Percentiles rank a stretch among this genome's conserved stretches.
Evolutionary conservation across 2,113 vertebrate genomes (phyloP).

Genomic region (Notothenia rossii): DNA sequence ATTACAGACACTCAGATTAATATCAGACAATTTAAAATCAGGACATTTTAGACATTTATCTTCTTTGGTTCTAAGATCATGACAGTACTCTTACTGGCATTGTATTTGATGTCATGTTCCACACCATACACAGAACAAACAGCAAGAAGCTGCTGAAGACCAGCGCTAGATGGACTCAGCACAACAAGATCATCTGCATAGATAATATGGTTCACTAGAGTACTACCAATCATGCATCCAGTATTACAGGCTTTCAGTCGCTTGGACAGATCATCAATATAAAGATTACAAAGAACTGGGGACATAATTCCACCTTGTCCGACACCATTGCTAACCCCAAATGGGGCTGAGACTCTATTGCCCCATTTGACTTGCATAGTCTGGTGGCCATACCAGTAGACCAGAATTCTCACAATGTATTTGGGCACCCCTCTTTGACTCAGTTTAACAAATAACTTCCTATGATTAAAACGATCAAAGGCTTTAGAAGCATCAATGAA

Average conservation of each 20-base stretch:
- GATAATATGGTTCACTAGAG: too few relatives aligned
- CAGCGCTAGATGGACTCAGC: too few relatives aligned
- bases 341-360: neutral
- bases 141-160: too few relatives aligned
- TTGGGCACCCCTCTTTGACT: neutral
- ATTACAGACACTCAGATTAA: neutral
- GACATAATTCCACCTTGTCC: neutral
- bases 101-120: neutral
- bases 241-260: neutral
- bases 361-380: conserved; percentile 6
- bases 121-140: neutral
- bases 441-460: too few relatives aligned
- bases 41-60: too few relatives aligned
- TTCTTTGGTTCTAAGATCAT: too few relatives aligned
- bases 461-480: too few relatives aligned
- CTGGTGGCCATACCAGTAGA: neutral
- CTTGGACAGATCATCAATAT: neutral
- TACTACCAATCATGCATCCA: neutral
- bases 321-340: neutral
- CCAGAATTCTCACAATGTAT: neutral
- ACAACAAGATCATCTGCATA: too few relatives aligned
- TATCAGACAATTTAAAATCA: too few relatives aligned
- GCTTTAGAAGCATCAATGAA: too few relatives aligned
- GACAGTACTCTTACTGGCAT: too few relatives aligned
- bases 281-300: neutral